Evolutionary conservation across 1,140 invertebrate species (phyloP).

Genomic region (Drosophila lacertosa): DNA sequence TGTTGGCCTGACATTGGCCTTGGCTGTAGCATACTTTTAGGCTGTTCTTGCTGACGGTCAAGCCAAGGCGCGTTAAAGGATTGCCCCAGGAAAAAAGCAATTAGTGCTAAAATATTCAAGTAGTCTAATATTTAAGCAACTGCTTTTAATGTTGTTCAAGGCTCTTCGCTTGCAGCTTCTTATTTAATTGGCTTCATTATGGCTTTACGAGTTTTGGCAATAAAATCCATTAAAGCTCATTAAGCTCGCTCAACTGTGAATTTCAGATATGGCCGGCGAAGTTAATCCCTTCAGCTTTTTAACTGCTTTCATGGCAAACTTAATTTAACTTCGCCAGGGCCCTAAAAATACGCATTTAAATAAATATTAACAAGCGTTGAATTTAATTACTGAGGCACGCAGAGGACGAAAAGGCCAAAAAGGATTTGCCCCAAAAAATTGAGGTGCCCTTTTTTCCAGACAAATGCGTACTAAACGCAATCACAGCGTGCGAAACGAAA

Average conservation of each 20-base stretch:
- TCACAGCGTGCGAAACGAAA: constrained; percentile 25
- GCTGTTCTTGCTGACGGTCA: constrained; percentile 17
- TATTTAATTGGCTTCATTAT: constrained; percentile 41
- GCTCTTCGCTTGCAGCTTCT: neutral
- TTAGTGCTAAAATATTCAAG: constrained; percentile 17
- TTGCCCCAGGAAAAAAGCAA: neutral
- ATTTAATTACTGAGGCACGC: constrained; percentile 38
- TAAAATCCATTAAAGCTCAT: constrained; percentile 64
- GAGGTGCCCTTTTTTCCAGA: constrained; percentile 48
- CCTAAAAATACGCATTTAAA: constrained; percentile 27
- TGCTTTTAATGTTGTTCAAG: constrained; percentile 30
- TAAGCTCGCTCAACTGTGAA: constrained; percentile 60
- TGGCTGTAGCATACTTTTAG: constrained; percentile 46
- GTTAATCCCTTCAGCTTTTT: constrained; percentile 37
- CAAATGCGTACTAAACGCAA: constrained; percentile 36
- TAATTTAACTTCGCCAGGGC: constrained; percentile 10
- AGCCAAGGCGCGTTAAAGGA: constrained; percentile 1
- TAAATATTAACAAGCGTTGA: constrained; percentile 42
- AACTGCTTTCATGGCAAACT: constrained; percentile 30
- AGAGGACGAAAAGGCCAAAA: constrained; percentile 1
- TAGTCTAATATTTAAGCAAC: constrained; percentile 27
- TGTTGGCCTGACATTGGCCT: constrained; percentile 37
- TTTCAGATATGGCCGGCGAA: constrained; percentile 46
- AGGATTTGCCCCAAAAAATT: constrained; percentile 21
- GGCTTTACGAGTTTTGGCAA: constrained; percentile 16